Conservation (phyloP, 2,113 vertebrate species). For the Prionailurus bengalensis region DNA sequence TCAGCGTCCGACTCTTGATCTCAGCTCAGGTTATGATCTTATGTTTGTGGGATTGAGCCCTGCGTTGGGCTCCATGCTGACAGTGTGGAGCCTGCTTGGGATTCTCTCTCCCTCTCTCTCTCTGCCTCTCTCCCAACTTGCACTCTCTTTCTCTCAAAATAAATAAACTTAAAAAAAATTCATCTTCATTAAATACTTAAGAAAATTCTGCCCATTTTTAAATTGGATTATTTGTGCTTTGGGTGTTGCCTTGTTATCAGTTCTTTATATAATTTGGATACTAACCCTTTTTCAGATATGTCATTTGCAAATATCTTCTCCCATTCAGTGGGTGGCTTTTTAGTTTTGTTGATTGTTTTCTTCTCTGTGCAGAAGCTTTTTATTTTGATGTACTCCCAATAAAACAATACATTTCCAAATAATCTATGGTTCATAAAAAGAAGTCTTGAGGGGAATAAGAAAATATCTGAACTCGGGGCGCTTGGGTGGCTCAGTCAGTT, state of each 20-base stretch:
- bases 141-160: too few relatives aligned
- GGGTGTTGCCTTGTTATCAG: neutral
- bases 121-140: too few relatives aligned
- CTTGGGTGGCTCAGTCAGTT: too few relatives aligned
- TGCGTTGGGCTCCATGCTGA: too few relatives aligned
- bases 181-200: too few relatives aligned
- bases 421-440: constrained; percentile 27
- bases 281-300: neutral
- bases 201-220: too few relatives aligned
- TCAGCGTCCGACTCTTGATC: too few relatives aligned
- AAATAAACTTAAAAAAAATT: too few relatives aligned
- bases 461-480: neutral
- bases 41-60: too few relatives aligned
- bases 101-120: too few relatives aligned
- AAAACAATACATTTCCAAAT: neutral
- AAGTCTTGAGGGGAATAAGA: neutral
- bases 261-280: neutral
- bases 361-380: neutral
- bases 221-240: neutral
- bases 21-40: too few relatives aligned
- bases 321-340: neutral
- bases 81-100: too few relatives aligned
- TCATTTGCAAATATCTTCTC: neutral
- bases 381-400: neutral
- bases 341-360: neutral